phyloP scores from a whole-genome alignment of 2,797 vertebrate species.

The Phaenicophaeus curvirostris region DNA sequence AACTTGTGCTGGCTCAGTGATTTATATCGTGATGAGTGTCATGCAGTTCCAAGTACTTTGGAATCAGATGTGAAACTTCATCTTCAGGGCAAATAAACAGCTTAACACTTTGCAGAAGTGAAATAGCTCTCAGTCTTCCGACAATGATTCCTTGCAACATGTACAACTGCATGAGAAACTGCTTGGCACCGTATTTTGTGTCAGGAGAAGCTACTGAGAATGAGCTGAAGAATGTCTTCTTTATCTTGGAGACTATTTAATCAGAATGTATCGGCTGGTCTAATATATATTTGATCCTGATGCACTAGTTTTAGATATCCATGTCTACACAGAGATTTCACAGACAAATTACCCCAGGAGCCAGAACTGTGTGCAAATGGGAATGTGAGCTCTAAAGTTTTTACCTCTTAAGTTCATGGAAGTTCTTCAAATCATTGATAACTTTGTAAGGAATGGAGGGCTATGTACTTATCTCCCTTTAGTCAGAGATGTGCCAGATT shows the following conservation, averaged over 20 bases:
- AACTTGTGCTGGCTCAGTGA: background rate
- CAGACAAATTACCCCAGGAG: background rate
- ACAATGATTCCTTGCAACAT: background rate
- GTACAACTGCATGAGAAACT: background rate
- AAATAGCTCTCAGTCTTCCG: background rate
- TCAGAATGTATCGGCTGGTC: background rate
- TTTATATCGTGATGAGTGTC: background rate
- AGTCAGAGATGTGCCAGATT: constrained; percentile 55
- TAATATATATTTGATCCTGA: background rate
- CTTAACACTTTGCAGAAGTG: background rate
- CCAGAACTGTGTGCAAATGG: background rate
- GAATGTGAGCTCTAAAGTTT: background rate
- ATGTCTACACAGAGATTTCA: background rate
- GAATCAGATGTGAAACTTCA: background rate
- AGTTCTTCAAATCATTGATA: constrained; percentile 45
- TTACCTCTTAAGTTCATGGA: background rate
- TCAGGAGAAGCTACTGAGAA: background rate
- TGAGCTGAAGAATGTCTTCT: background rate
- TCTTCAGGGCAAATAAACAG: background rate
- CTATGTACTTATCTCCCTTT: constrained; percentile 27
- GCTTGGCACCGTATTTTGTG: background rate
- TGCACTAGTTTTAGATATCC: background rate
- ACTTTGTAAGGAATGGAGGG: constrained; percentile 6
- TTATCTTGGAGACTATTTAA: background rate
- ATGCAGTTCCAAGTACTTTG: background rate